phyloP scores from a whole-genome alignment of 2,113 vertebrate genomes.

The Parus major region DNA sequence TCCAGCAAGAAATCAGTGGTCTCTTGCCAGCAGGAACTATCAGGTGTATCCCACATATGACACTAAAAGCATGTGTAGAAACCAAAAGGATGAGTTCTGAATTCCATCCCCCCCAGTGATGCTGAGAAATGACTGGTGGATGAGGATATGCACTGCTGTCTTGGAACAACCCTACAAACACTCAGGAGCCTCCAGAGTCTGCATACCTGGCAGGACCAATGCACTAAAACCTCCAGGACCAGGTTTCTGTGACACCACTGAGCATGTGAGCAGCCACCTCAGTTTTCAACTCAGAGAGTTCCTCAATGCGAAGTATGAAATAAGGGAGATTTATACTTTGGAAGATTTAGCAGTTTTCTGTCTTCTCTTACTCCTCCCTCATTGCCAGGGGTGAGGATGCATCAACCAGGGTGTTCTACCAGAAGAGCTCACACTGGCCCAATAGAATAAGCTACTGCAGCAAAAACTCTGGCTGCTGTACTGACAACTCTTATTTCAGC shows the following conservation, averaged over 20 bases:
- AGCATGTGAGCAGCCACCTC: constrained; percentile 8
- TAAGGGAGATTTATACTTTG: neutral
- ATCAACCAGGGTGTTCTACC: neutral
- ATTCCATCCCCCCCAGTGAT: neutral
- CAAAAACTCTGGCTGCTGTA: neutral
- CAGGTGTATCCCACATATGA: neutral
- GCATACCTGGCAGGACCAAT: neutral
- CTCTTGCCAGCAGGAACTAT: neutral
- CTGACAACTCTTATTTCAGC: neutral
- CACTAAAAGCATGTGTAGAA: neutral
- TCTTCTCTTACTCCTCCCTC: constrained; percentile 25
- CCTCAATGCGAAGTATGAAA: neutral
- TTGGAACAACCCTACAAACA: neutral
- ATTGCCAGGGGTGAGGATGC: constrained; percentile 35
- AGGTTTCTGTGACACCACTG: neutral
- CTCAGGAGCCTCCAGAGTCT: neutral
- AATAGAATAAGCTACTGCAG: neutral
- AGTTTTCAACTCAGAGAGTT: neutral
- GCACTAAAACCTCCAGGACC: constrained; percentile 10
- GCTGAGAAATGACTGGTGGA: constrained; percentile 37
- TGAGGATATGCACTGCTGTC: neutral
- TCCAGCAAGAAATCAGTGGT: neutral
- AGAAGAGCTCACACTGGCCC: neutral
- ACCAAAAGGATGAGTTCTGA: constrained; percentile 42
- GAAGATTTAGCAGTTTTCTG: constrained; percentile 33